Evolutionary conservation across 35 echinoderm and acorn worm genomes (phyloP).

Genomic region (Chiridota heheva): DNA sequence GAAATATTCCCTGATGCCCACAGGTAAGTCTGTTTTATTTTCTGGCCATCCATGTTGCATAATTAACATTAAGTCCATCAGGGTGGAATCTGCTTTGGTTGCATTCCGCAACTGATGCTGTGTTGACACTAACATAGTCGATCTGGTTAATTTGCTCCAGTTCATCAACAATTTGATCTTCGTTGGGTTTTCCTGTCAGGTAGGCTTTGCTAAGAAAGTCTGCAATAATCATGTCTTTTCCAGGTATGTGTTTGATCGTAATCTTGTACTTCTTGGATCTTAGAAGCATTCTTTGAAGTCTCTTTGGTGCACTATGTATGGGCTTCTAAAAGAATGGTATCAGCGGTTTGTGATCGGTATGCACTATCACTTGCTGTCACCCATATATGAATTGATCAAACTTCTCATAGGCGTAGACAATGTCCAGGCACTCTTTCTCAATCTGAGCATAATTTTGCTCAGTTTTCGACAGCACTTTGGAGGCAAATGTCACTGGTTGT

Average conservation of each 20-base stretch:
- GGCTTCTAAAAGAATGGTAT: constrained; percentile 58
- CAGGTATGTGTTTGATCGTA: neutral
- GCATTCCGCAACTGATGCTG: neutral
- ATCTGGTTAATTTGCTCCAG: constrained; percentile 63
- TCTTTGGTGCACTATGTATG: constrained; percentile 52
- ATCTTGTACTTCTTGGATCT: constrained; percentile 36
- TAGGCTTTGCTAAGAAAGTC: constrained; percentile 38
- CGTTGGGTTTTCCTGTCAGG: neutral
- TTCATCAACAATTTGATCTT: constrained; percentile 19
- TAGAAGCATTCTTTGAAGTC: constrained; percentile 70
- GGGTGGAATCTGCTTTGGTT: constrained; percentile 19
- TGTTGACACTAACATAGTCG: constrained; percentile 27
- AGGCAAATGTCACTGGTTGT: constrained; percentile 28
- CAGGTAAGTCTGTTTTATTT: constrained; percentile 32
- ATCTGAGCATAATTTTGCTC: constrained; percentile 42
- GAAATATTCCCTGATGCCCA: constrained; percentile 48
- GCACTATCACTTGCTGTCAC: constrained; percentile 25
- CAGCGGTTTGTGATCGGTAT: constrained; percentile 74
- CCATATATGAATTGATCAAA: constrained; percentile 55
- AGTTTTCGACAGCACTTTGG: neutral
- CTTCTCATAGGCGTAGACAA: constrained; percentile 38
- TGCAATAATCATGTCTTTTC: neutral
- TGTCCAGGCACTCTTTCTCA: constrained; percentile 32
- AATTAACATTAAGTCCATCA: constrained; percentile 34
- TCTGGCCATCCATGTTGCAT: constrained; percentile 73